Conservation (phyloP, 2,888 invertebrate genomes). For the Malachius bipustulatus region DNA sequence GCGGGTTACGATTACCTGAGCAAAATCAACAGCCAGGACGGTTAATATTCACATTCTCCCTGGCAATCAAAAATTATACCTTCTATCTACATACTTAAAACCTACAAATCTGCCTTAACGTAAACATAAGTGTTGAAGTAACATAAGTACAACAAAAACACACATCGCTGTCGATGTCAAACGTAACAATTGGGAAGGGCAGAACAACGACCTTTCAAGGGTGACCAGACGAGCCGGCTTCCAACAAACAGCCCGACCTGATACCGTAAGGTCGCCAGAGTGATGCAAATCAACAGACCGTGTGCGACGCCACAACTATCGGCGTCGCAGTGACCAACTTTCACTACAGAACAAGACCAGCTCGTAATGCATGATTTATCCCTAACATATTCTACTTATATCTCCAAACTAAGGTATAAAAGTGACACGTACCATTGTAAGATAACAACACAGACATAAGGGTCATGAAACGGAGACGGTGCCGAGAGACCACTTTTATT, state of each 20-base stretch:
- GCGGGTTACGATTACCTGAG: slow-evolving; percentile 16
- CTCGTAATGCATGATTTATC: slow-evolving; percentile 26
- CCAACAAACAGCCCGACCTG: no score
- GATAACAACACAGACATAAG: slow-evolving; percentile 29
- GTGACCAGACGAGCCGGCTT: no score
- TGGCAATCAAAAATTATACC: slow-evolving; percentile 16
- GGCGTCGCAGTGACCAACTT: slow-evolving; percentile 14
- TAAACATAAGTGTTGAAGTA: slow-evolving; percentile 23
- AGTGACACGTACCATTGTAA: slow-evolving; percentile 28
- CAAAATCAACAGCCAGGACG: slow-evolving; percentile 20
- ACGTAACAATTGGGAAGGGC: slow-evolving; percentile 19
- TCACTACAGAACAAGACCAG: slow-evolving; percentile 27
- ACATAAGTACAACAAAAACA: slow-evolving; percentile 29
- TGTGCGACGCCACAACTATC: no score
- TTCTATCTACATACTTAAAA: slow-evolving; percentile 16
- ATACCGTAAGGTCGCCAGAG: no score
- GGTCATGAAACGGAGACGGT: slow-evolving; percentile 25
- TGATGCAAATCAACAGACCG: no score
- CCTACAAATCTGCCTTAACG: slow-evolving; percentile 13
- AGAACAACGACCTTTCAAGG: no score
- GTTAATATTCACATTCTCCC: slow-evolving; percentile 21
- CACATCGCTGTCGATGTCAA: slow-evolving; percentile 18
- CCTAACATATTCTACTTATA: slow-evolving; percentile 19
- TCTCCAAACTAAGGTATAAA: slow-evolving; percentile 25
- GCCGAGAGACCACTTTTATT: slow-evolving; percentile 7